Base-by-base conservation (phyloP, 92 coral and sea anemone genomes). In the Meandrina meandrites region DNA sequence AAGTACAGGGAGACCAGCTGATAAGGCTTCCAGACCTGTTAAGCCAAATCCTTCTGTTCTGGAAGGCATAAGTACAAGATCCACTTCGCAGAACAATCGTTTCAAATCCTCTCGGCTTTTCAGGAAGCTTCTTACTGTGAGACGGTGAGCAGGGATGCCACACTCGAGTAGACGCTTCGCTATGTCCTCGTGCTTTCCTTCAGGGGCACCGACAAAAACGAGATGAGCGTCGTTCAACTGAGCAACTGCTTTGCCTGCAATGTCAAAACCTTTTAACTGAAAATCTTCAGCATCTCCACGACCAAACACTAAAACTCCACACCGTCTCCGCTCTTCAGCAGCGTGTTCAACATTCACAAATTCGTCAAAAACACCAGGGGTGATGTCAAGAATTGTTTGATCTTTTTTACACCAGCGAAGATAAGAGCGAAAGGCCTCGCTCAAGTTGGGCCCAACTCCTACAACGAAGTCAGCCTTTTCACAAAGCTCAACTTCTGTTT, bases 1-100 rank as follows among this genome's bases (percentile, higher is more conserved):
- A 18, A 73, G 78, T n/a, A 73, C 78, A 35, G 78, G 78, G 78
- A 73, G 78, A 73, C 78, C 78, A 73, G 80, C 80, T 76, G 80
- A 76, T 48, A 76, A 37, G 32, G 32, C 53, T 19, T 76, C 80
- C 11, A 76, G 58, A 1, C 80, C 80, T 24, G 54, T 76, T 31
- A 76, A n/a, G 30, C 80, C 80, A 76, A 76, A 76, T 8, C 80
- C 80, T 14, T 76, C 80, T 42, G 80, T 76, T 22, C 80, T 76
- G 5, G 80, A 37, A 42, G 80, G 80, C 54, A 76, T 76, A 27
- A 76, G 57, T 12, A 47, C 80, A 9, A 76, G 80, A 37, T 76
- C 80, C 27, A 76, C 80, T 76, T 76, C 80, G 50, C 53, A 48
- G 24, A 45, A 76, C 60, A 76, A 47, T 42, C 58, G 36, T 47